Evolutionary conservation across 2,797 vertebrate genomes (phyloP).

Genomic region (Rallus crepitans): DNA sequence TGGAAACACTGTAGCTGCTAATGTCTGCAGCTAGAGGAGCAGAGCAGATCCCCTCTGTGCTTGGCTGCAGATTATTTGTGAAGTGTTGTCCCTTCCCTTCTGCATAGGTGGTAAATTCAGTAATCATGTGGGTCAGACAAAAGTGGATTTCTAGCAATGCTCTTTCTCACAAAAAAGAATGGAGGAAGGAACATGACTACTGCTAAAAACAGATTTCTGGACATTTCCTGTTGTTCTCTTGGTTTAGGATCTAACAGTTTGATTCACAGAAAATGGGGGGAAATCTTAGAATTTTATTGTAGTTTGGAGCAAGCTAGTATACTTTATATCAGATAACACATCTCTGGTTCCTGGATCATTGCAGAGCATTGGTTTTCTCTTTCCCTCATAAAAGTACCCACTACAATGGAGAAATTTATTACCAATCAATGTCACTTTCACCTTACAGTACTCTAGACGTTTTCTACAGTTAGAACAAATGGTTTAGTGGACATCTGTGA

Average conservation of each 20-base stretch:
- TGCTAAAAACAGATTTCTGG: not conserved
- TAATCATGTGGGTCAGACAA: not conserved
- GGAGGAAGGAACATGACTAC: not conserved
- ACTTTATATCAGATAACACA: not conserved
- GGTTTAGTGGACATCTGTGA: not conserved
- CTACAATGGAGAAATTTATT: not conserved
- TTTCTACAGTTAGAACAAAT: not conserved
- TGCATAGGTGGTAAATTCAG: not conserved
- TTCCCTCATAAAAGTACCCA: not conserved
- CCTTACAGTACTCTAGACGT: not conserved
- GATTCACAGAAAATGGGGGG: not conserved
- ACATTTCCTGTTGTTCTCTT: not conserved
- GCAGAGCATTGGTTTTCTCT: not conserved
- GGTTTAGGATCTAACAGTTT: not conserved
- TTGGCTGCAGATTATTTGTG: not conserved
- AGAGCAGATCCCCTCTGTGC: not conserved
- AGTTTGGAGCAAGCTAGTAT: not conserved
- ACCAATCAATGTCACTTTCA: not conserved
- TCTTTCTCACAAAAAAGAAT: not conserved
- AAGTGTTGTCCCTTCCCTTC: not conserved
- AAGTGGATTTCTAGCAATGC: not conserved
- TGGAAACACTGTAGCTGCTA: not conserved
- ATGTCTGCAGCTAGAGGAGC: not conserved
- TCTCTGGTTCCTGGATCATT: not conserved
- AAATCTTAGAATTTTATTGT: not conserved